Evolutionary conservation across 2,113 vertebrate species (phyloP).

Genomic region (Ctenodactylus gundi): DNA sequence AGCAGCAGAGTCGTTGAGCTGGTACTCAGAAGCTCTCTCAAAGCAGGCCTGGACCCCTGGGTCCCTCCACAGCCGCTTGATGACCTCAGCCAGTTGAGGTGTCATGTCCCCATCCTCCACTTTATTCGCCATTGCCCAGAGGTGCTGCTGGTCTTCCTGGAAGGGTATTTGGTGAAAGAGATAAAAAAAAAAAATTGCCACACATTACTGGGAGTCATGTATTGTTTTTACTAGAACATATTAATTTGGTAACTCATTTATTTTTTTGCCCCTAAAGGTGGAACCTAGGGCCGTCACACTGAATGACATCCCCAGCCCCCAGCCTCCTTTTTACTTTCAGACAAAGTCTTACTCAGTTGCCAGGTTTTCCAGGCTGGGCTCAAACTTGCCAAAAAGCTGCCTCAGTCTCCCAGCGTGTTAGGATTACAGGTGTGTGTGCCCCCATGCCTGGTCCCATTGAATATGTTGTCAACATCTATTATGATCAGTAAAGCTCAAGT

Average conservation of each 20-base stretch:
- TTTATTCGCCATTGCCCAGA: conserved; percentile 69
- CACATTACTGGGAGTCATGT: background rate
- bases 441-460: too few relatives aligned
- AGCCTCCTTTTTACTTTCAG: too few relatives aligned
- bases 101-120: conserved; percentile 80
- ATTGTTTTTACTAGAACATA: background rate
- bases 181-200: too few relatives aligned
- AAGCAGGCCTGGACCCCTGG: conserved; percentile 81
- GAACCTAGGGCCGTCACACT: too few relatives aligned
- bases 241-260: background rate
- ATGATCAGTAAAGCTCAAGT: background rate
- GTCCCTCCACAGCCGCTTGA: conserved; percentile 80
- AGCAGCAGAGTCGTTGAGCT: conserved; percentile 84
- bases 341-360: too few relatives aligned
- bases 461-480: background rate
- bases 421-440: too few relatives aligned
- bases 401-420: too few relatives aligned
- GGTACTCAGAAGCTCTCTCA: conserved; percentile 80
- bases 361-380: too few relatives aligned
- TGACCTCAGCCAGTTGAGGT: conserved; percentile 71
- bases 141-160: conserved; percentile 82
- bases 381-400: too few relatives aligned
- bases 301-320: too few relatives aligned
- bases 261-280: too few relatives aligned
- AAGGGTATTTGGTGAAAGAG: conserved; percentile 53